Base-by-base conservation (phyloP, 2,888 invertebrate genomes). In the Loripinus fragilis region DNA sequence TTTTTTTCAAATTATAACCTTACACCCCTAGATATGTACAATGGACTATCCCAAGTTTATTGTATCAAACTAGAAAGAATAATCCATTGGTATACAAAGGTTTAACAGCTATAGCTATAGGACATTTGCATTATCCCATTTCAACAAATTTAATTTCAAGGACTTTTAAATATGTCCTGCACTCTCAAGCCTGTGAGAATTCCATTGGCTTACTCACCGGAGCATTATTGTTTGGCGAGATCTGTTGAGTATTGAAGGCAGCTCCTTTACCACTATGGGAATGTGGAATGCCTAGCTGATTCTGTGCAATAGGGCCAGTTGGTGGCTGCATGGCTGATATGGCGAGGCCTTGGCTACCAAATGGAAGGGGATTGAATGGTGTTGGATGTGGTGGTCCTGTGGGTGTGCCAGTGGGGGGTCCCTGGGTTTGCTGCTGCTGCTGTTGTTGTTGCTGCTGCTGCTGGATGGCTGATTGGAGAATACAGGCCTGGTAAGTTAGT, bases 401-500 rank as follows among this genome's bases (percentile, higher is more conserved):
- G 23, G 67, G 67, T 48, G 81, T 77, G 28, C 86, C 86, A 0
- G 84, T 77, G 15, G 74, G 81, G 35, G 77, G 83, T 17, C 78
- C 79, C 89, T 94, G 83, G 35, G 77, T 83, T 17, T 79, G 81
- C 89, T 94, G 83, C 65, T 85, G 86, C 67, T 89, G 90, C 72
- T 90, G 89, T 3, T 71, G 68, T n/a, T 74, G 73, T 55, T 92
- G 92, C n/a, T 94, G 94, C 41, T 87, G 87, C 70, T 90, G 91
- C 76, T 91, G 91, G 23, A 90, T 85, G 12, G 89, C 83, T 28
- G 88, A 90, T 87, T 90, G 85, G 2, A 87, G 78, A n/a, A 87
- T 76, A 41, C 84, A 86, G 3, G 86, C 80, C 67, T 85, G 87
- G 72, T 86, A 85, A 55, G 83, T 83, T 69, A 87, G 48, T 69